Base-by-base conservation (phyloP, 2,888 invertebrate species). In the Emmelina monodactyla region DNA sequence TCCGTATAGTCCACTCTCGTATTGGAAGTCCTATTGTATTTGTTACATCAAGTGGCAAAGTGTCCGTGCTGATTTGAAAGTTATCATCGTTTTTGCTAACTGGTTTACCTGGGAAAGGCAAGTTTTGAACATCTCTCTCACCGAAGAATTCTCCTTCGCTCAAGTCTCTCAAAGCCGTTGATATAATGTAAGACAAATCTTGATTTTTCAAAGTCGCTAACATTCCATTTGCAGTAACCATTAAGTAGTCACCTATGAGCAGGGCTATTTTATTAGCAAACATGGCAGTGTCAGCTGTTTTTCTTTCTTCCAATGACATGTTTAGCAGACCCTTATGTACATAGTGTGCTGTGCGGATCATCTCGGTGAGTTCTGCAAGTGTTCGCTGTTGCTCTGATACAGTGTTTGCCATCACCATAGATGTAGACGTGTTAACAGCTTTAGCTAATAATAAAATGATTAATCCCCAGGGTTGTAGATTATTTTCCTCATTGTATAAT, bases 231-330 rank as follows among this genome's bases (percentile, higher is more conserved):
- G 92, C 91, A 38, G 88, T 92, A 14, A 88, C 90, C 0, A 94
- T 72, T 37, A 94, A 76, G 60, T 92, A 94, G 60, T 94, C 94
- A 15, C 91, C 94, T 42, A 91, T 89, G 0, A 94, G 78, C 9
- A 94, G 83, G 0, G 93, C 92, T 50, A 94, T 89, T 79, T 93
- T 94, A 60, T 94, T 94, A 1, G 93, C 93, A 62, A 91, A 91
- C 56, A 89, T 84, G 75, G 92, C 86, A 38, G 91, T 89, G 31
- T 86, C 85, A 16, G 79, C 73, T 34, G 82, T 82, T 14, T 78
- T 68, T 45, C 83, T 68, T 22, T 83, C 68, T 47, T 83, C 82
- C 1, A 54, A 35, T 0, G 69, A 59, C 44, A 78, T 62, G 43
- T 81, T 80, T n/a, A 80, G 47, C 4, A 81, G 41, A 1, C 81